Conservation (phyloP, 2,888 invertebrate species). For the Stenurella melanura region DNA sequence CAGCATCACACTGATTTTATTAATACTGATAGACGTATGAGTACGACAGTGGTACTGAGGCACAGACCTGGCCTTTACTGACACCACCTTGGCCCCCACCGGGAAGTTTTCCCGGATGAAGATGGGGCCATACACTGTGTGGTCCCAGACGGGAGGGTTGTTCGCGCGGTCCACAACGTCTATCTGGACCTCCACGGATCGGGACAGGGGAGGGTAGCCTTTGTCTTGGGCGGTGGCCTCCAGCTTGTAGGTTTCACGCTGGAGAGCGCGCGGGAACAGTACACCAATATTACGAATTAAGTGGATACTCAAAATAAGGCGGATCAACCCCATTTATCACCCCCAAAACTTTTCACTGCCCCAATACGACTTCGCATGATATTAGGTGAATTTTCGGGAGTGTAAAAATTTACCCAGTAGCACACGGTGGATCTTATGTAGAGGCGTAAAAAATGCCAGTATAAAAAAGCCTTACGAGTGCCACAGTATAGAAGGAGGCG, state of each 20-base stretch:
- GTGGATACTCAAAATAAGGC: conserved; percentile 42
- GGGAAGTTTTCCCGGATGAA: conserved; percentile 98
- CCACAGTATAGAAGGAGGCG: not conserved
- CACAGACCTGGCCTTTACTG: conserved; percentile 99
- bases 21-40: conserved; percentile 45
- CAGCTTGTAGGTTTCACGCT: conserved; percentile 98
- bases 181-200: conserved; percentile 98
- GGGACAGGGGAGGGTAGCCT: conserved; percentile 95
- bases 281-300: conserved; percentile 55
- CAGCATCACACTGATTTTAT: conserved; percentile 58
- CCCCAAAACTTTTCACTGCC: not conserved
- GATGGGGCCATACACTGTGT: conserved; percentile 97
- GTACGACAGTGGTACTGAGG: conserved; percentile 55
- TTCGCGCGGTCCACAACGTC: conserved; percentile 98
- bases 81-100: conserved; percentile 98
- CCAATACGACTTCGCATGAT: not conserved
- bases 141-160: conserved; percentile 98
- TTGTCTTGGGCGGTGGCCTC: conserved; percentile 99
- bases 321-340: conserved; percentile 9
- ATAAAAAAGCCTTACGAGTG: conserved; percentile 1
- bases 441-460: conserved; percentile 19
- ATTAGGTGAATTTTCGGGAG: not conserved
- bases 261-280: conserved; percentile 51
- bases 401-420: not conserved
- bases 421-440: not conserved